A percentile compares a stretch with the other conserved stretches of the same genome.
Conservation (phyloP, 2,797 vertebrate species). For the Crypturellus tataupa region DNA sequence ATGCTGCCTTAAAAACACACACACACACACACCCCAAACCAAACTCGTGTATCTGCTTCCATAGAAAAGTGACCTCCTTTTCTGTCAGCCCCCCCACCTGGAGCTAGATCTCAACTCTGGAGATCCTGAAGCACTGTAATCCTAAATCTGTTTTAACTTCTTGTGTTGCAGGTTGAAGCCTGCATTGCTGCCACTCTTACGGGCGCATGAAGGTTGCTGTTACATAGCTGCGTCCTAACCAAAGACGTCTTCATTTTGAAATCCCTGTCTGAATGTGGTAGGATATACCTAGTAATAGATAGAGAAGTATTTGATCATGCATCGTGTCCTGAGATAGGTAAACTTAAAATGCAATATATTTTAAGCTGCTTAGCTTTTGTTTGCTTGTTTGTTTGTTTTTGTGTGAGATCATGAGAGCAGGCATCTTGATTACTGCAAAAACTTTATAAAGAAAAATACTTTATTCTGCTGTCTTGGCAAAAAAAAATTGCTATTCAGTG, state of each 20-base stretch:
- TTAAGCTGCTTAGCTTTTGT: neutral
- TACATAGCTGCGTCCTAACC: neutral
- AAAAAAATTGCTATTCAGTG: neutral
- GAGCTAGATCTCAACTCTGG: fast-evolving
- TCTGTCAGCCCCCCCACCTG: fast-evolving
- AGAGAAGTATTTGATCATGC: constrained; percentile 47
- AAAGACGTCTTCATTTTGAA: neutral
- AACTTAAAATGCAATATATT: neutral
- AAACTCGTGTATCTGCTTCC: fast-evolving
- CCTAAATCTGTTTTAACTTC: neutral
- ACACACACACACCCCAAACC: neutral
- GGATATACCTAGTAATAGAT: constrained; percentile 37
- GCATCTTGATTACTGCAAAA: neutral
- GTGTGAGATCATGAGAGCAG: neutral
- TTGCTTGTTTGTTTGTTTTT: neutral
- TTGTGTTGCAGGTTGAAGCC: constrained; percentile 50
- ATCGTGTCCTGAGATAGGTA: constrained; percentile 50
- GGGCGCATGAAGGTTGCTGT: neutral
- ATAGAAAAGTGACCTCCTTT: fast-evolving
- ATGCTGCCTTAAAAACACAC: neutral
- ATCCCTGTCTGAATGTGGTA: constrained; percentile 56
- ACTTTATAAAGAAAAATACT: neutral
- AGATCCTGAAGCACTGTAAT: fast-evolving
- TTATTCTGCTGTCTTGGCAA: neutral
- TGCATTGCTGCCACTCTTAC: neutral